phyloP scores from a whole-genome alignment of 1,140 invertebrate genomes.

The Brachionus asplanchnoidis region DNA sequence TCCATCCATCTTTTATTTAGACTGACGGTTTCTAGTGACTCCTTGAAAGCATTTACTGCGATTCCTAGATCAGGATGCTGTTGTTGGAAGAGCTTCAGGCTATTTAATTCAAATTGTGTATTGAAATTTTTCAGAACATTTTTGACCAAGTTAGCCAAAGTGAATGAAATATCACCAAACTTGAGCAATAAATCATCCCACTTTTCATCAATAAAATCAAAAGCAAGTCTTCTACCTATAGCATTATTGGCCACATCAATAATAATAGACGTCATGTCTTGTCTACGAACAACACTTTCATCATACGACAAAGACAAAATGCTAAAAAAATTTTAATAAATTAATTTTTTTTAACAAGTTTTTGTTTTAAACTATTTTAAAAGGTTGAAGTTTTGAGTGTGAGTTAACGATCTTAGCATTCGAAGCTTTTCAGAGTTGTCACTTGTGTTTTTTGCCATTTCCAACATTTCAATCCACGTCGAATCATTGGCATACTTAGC shows the following conservation, averaged over 20 bases:
- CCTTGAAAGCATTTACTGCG: neutral
- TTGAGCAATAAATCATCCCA: slow-evolving; percentile 34
- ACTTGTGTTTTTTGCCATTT: neutral
- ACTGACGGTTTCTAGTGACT: slow-evolving; percentile 1
- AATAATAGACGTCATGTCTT: slow-evolving; percentile 24
- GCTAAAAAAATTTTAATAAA: neutral
- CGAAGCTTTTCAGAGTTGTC: neutral
- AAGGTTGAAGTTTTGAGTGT: slow-evolving; percentile 5
- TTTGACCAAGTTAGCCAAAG: slow-evolving; percentile 31
- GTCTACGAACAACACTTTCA: neutral
- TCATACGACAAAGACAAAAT: slow-evolving; percentile 19
- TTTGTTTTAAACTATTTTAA: neutral
- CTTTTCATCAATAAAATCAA: slow-evolving; percentile 23
- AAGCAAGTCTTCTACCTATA: slow-evolving; percentile 1
- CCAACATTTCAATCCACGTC: slow-evolving; percentile 1
- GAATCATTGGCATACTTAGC: neutral
- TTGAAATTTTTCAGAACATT: neutral
- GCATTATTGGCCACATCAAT: neutral
- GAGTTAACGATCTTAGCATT: slow-evolving; percentile 4
- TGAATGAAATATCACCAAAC: slow-evolving; percentile 35
- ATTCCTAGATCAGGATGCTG: slow-evolving; percentile 5
- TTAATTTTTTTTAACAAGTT: neutral
- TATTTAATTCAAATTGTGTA: neutral
- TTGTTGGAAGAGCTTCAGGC: neutral
- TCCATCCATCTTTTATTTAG: slow-evolving; percentile 33